Evolutionary conservation across 2,888 invertebrate genomes (phyloP), one percentile per base, ranked within the genome.

Genomic region (Blastobasis adustella): DNA sequence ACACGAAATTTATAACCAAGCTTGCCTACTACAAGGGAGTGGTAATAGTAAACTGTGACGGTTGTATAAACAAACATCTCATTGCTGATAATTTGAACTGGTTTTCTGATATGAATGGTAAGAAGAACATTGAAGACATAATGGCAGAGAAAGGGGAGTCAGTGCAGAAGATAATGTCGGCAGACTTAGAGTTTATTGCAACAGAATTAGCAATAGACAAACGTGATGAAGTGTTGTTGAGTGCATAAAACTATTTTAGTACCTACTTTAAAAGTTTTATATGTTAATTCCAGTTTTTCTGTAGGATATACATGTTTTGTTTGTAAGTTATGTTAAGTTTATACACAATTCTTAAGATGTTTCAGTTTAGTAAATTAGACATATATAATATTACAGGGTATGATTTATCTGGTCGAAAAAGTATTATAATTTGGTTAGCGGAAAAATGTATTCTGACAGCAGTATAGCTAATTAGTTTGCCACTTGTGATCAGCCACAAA

Each of bases 41-140:
- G 8, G 97, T 99, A 0, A 96, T 99, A 59, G 95, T 98, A 0
- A 93, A 91, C 50, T 99, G 99, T 76, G 92, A 92, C 50, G 95
- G 95, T 0, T 98, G 98, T 73, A 82, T 91, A 46, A 98, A 96
- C 72, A 93, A 95, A 75, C 99, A 99, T 82, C 88, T 99, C 37
- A 98, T 99, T 60, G 98, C 98, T 0, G 98, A 99, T 74, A 98
- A 99, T 80, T 89, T 99, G 1, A 95, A 95, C 58, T 99, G 98
- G 98, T 99, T 98, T 74, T 89, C 92, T 0, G 94, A 96, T 70
- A 84, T 94, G 69, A 86, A 92, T 66, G 92, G 92, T 0, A 93
- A 92, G 67, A 91, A 90, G 58, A 98, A 98, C 71, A 96, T 99
- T 63, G 98, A 98, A 87, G 94, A 95, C 58, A 95, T 98, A 41